Base-by-base conservation (phyloP, 2,888 invertebrate genomes). In the Miltochrista miniata region DNA sequence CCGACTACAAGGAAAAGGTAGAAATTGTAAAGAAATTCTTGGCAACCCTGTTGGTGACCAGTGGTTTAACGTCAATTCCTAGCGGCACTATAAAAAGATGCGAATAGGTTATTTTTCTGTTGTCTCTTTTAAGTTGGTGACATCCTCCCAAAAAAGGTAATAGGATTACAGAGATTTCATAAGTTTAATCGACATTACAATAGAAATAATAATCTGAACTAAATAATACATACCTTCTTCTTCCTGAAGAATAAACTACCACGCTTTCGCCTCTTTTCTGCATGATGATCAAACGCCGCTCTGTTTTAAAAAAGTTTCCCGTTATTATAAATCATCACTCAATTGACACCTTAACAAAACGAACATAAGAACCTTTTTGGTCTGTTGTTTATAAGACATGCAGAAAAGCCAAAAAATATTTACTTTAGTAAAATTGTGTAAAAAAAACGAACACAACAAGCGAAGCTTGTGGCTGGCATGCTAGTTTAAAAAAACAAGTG, bases 201-300 rank as follows among this genome's bases (percentile, higher is more conserved):
- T 4, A 24, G 18, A 24, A 2, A 5, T 24, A 24, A 24, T 24
- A 4, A 24, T 2, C 18, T 4, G 18, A 24, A 5, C 18, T 24
- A 24, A 11, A 24, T 35, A 15, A 14, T 41, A 14, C 36, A 14
- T 37, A 91, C 97, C 93, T 97, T 97, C 87, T 97, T 97, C 89
- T 97, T 98, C 64, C 97, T 94, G 81, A 97, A 98, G 93, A 98
- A 98, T 54, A 98, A 88, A 64, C 97, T 97, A 48, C 97, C 97
- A 45, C 97, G 92, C 90, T 98, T 98, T 67, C 97, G 93, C 71
- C 97, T 92, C 79, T 98, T 97, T 75, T 96, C 96, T 14, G 96
- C 94, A 78, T 96, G 96, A 74, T 95, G 95, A 73, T 95, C 95
- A 67, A 94, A 93, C 31, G 93, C 89, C 68, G 93, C 92, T 77